Conservation (phyloP, 2,797 vertebrate genomes). For the Vireo griseus region DNA sequence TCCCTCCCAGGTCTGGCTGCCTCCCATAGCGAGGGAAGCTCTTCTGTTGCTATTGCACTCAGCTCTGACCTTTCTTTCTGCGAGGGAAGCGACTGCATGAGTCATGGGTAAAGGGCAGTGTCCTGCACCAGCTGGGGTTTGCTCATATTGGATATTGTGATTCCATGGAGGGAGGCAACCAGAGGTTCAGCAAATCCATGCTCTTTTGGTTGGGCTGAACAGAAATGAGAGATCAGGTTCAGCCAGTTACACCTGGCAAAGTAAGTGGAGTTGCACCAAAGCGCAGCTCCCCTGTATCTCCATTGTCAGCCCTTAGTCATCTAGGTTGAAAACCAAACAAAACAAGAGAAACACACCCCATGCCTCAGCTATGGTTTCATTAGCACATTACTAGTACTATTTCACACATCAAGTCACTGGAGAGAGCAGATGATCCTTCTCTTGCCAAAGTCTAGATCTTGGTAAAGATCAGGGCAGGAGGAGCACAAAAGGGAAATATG, state of each 20-base stretch:
- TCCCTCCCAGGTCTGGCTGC: background rate
- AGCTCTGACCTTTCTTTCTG: background rate
- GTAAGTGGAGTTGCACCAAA: background rate
- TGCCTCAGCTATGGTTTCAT: background rate
- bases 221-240: slow-evolving; percentile 15
- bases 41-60: background rate
- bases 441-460: background rate
- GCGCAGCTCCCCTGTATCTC: background rate
- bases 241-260: slow-evolving; percentile 14
- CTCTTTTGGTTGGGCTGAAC: background rate
- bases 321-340: background rate
- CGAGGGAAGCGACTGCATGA: background rate
- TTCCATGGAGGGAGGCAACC: background rate
- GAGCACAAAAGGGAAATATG: background rate
- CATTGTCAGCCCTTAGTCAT: background rate
- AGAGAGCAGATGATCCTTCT: rapidly evolving
- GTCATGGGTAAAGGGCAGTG: background rate
- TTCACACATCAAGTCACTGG: background rate
- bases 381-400: background rate
- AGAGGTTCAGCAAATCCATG: background rate
- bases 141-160: background rate
- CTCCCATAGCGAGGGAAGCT: background rate
- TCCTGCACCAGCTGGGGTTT: background rate
- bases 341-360: background rate
- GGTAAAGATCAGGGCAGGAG: background rate